Evolutionary conservation across 2,113 vertebrate species (phyloP), one percentile per base, ranked within the genome.

Genomic region (Gnathonemus echidnorhynchus): DNA sequence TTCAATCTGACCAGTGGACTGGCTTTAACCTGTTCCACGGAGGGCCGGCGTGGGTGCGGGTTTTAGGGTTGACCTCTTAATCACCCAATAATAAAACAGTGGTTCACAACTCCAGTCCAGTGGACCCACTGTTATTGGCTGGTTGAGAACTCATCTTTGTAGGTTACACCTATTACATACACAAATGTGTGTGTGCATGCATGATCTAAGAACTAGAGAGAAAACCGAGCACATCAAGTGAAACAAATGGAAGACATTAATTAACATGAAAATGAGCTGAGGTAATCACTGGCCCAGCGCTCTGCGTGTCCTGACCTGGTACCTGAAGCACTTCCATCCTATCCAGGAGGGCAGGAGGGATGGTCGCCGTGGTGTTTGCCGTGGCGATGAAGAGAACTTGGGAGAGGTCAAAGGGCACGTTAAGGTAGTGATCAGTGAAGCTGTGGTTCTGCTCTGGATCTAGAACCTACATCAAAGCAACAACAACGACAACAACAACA

Each of bases 341-440:
- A 95, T 99, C 98, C 94, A 99, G 92, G 89, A 99, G 94, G 19
- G 98, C 98, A 0, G 98, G 96, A 9, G 98, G 98, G 77, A 99
- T 99, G 17, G 97, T 98, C 0, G 98, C 96, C 0, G 96, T 99
- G 2, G 96, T 97, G 92, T 99, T 99, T 77, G 98, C 98, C 0
- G 98, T 99, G 66, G 98, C 98, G 50, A 99, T 99, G 87, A 99
- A 99, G 77, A 99, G 97, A 66, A 99, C 98, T 95, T 99, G 98
- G 46, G 98, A 99, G 91, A 99, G 97, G 94, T 99, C 98, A 91
- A 99, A 99, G 90, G 98, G 95, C 89, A 99, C 98, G 0, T 99
- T 99, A 24, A 99, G 96, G 93, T 99, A 99, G 94, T 99, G 98
- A 91, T 99, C 98, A 0, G 98, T 99, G 95, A 99, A 99, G 94